These are phyloP conservation scores for Arrhamphus sclerolepis DNA, from an alignment of 2,797 vertebrate species.

Conservation along the genomic window DNA sequence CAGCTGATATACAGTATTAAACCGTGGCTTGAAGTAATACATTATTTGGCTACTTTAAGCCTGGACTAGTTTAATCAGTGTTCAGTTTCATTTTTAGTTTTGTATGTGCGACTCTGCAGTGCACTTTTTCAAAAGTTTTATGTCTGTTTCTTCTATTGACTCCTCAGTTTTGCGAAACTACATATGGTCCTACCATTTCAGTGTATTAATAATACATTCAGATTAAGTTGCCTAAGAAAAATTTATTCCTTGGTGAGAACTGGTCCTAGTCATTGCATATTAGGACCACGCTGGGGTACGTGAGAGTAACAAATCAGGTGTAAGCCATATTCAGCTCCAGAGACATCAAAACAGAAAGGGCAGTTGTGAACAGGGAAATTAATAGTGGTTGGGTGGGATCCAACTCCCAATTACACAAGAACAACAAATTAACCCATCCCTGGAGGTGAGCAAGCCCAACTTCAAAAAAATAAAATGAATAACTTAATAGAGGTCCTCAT, in stretches of 20 bases:
- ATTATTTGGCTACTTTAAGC: conserved; percentile 48
- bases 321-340: conserved; percentile 57
- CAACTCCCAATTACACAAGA: conserved; percentile 59
- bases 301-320: conserved; percentile 60
- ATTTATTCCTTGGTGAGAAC: conserved; percentile 38
- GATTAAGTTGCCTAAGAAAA: conserved; percentile 55
- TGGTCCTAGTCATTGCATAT: conserved; percentile 48
- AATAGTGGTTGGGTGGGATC: conserved; percentile 52
- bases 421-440: conserved; percentile 45
- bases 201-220: conserved; percentile 79
- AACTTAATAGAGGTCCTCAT: conserved; percentile 70
- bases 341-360: conserved; percentile 62
- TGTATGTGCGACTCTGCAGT: too few relatives aligned
- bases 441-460: conserved; percentile 61
- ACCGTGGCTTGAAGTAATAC: conserved; percentile 18
- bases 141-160: conserved; percentile 10
- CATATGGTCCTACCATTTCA: conserved; percentile 50
- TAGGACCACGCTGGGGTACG: conserved; percentile 59
- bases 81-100: not conserved
- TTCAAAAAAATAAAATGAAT: conserved; percentile 69
- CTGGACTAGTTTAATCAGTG: conserved; percentile 24
- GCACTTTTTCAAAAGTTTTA: conserved; percentile 1
- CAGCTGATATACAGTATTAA: conserved; percentile 76
- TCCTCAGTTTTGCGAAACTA: conserved; percentile 20
- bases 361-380: conserved; percentile 62